Evolutionary conservation across 2,888 invertebrate species (phyloP).

Genomic region (Lasioglossum figueresi): DNA sequence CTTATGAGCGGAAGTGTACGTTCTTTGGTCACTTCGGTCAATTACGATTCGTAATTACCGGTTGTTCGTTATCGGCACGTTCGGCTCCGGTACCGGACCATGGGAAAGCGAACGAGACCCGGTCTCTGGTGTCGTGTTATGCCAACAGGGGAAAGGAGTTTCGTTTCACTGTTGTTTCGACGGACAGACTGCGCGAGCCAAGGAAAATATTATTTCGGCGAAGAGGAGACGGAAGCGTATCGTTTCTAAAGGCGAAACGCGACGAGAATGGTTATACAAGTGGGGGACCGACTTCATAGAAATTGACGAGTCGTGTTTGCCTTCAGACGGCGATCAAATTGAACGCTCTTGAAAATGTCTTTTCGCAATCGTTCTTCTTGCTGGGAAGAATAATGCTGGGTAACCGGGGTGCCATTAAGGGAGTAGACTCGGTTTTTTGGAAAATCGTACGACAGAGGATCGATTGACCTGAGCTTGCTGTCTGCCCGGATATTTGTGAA

Average conservation of each 20-base stretch:
- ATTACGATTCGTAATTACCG: conserved; percentile 46
- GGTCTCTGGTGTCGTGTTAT: background rate
- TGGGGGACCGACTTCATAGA: background rate
- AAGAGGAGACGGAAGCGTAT: conserved; percentile 11
- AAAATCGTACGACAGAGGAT: too few species aligned
- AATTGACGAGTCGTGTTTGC: conserved; percentile 33
- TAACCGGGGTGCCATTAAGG: too few species aligned
- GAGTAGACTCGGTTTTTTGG: too few species aligned
- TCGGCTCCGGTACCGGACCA: conserved; percentile 5
- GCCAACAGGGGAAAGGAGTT: background rate
- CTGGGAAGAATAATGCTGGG: conserved; percentile 40
- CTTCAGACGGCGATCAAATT: conserved; percentile 34
- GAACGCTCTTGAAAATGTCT: conserved; percentile 42
- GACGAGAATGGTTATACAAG: conserved; percentile 12
- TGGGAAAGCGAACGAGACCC: background rate
- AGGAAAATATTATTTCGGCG: conserved; percentile 41
- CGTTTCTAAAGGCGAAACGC: conserved; percentile 25
- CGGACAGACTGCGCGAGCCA: background rate
- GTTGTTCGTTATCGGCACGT: conserved; percentile 44
- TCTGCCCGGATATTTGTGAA: background rate
- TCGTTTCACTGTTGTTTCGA: background rate
- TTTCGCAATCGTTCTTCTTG: conserved; percentile 41
- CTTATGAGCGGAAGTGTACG: too few species aligned
- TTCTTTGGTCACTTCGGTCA: too few species aligned
- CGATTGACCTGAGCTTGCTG: background rate